Base-by-base conservation (phyloP, 2,888 invertebrate genomes). In the Nymphalis urticae region DNA sequence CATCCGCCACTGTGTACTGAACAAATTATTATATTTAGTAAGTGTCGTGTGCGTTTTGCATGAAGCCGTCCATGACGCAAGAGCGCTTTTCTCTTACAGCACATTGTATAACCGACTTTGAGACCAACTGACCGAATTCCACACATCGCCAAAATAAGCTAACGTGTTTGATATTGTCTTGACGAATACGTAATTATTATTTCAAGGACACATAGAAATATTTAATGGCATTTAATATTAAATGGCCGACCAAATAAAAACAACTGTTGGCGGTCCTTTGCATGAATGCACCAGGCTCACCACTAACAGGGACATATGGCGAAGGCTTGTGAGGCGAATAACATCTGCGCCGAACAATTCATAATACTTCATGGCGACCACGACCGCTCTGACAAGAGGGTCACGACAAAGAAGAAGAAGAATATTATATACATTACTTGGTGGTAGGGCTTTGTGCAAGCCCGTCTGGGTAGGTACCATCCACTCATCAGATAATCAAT, bases 91-190 rank as follows among this genome's bases (percentile, higher is more conserved):
- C 85, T 77, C 83, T 85, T 87, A 85, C 82, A 75, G 78, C 77
- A 79, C 79, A 80, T 84, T 85, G 86, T 82, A 82, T 82, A 84
- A 81, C 79, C 80, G 87, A 86, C 88, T 85, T 87, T 87, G 87
- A 86, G 80, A 84, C 86, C 84, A 79, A 86, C 77, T 88, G 85
- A 87, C 87, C 86, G 85, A 79, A 77, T 81, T 86, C 69, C 75
- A 73, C 60, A 66, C 63, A 54, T 53, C 21, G 27, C 32, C 54
- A 58, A 58, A 42, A 58, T 58, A 58, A 42, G 42, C 58, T 6
- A 42, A 32, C 7, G 17, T 27, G n/a, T 56, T 32, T 56, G 56
- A 13, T 27, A 36, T 56, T 56, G 27, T 32, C 13, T 24, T 54
- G 9, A 17, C 17, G 16, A n/a, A n/a, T 36, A 32, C 5, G 2